Evolutionary conservation across 2,113 vertebrate species (phyloP), one percentile per base, ranked within the genome.

Genomic region (Haemorhous mexicanus): DNA sequence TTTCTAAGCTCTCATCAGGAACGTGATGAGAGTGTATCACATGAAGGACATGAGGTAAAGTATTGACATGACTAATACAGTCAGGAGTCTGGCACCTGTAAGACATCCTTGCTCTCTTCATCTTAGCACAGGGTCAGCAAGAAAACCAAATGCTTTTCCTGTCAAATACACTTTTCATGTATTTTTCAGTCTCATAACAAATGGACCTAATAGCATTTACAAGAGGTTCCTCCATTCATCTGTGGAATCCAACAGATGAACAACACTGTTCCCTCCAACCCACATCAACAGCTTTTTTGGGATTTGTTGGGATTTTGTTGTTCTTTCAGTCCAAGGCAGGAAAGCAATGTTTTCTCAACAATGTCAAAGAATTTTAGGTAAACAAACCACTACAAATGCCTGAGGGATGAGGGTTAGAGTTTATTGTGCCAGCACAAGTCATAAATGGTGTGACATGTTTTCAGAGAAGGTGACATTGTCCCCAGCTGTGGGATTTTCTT

Each of bases 341-440:
- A 92, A 91, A 86, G 13, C 33, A 44, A 37, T 47, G 39, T 78
- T 90, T 94, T 91, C 77, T 84, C 80, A 91, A 50, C 62, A 67
- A 87, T 32, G 33, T 81, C 84, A 92, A 91, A 52, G 53, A 72
- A 90, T 72, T 87, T 84, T 82, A 82, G 23, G 32, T 84, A 95
- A 95, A 90, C 37, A 87, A 92, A 78, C n/a, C 69, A 75, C 56
- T 56, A 28, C 16, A 81, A 80, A 90, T 73, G 58, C 58, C 84
- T 79, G 49, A 85, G 20, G 41, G 28, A 91, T 85, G 44, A 49
- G 12, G 85, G 37, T 59, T 16, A 56, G 22, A 72, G 24, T 37
- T 82, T 68, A 33, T 17, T 67, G 27, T 63, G 80, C 63, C 83
- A 90, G 59, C 11, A 63, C 11, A 8, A 78, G 68, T 62, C 32